Evolutionary conservation across 1,140 invertebrate species (phyloP), one percentile per base, ranked within the genome.

Genomic region (Zaprionus gabonicus): DNA sequence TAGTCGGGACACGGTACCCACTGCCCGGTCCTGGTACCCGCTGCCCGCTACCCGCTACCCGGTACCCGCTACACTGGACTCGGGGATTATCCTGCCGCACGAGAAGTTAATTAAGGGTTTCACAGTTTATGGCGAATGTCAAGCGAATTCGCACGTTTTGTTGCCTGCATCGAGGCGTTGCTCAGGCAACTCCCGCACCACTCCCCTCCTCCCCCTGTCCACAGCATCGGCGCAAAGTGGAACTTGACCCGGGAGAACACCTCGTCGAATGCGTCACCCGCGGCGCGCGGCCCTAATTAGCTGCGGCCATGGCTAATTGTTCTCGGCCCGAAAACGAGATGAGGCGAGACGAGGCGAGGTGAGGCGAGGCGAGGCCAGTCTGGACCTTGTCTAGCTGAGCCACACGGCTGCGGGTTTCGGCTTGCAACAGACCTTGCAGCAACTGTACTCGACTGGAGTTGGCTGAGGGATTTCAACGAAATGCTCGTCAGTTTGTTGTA

Each of bases 61-160:
- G 4, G 28, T 28, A 28, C 28, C 28, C 28, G 28, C 0, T 25
- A 3, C 59, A 34, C 46, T 6, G 46, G 46, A 25, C 46, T 12
- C 20, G 10, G 20, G 46, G 46, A 51, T 51, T 51, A 25, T n/a
- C 28, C 38, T 25, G 56, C 31, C 34, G 23, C 20, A 38, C 17
- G 41, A 65, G 90, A 80, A 88, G 85, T 88, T 88, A 88, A 88
- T 88, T 88, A 88, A 90, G 81, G 85, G 86, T 88, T 90, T 90
- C 85, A 76, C 78, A 76, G 73, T 77, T 78, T 82, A 76, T 73
- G 71, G 53, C 79, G 80, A 82, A 80, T 83, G 80, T 83, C 80
- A 83, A 76, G 76, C 60, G 27, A 56, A 63, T 23, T 46, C 55
- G 56, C 44, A 69, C 46, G 46, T 27, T 27, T 27, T 53, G 51